Evolutionary conservation across 2,888 invertebrate species (phyloP).

Genomic region (Gymnosoma rotundatum): DNA sequence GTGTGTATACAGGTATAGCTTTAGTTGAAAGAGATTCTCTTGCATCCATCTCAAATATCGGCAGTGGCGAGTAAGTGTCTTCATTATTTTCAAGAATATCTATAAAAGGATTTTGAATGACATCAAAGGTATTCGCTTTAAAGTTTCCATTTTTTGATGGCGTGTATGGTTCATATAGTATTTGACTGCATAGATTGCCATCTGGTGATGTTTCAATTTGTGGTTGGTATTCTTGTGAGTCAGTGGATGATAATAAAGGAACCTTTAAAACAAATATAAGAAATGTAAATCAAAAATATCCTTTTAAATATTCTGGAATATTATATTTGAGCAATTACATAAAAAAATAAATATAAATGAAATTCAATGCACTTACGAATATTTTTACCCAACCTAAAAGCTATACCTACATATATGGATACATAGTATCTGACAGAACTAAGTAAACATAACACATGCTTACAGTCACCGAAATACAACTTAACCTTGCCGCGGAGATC

Average conservation of each 20-base stretch:
- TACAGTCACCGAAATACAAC: too few relatives aligned
- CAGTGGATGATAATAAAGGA: neutral
- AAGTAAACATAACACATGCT: too few relatives aligned
- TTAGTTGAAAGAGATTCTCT: neutral
- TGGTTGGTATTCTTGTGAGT: slow-evolving; percentile 59
- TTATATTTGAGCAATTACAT: neutral
- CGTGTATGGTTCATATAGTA: slow-evolving; percentile 61
- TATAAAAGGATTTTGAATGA: slow-evolving; percentile 16
- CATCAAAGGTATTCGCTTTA: neutral
- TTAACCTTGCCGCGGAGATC: too few relatives aligned
- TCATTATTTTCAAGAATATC: slow-evolving; percentile 37
- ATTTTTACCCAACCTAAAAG: too few relatives aligned
- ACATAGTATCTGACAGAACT: too few relatives aligned
- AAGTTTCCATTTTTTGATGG: slow-evolving; percentile 48
- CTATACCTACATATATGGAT: too few relatives aligned
- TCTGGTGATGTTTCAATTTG: slow-evolving; percentile 14
- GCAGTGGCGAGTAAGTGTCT: slow-evolving; percentile 63
- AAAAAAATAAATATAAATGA: too few relatives aligned
- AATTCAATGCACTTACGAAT: too few relatives aligned
- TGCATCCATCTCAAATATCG: neutral
- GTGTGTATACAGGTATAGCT: slow-evolving; percentile 18
- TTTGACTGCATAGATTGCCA: slow-evolving; percentile 9
- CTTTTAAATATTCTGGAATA: too few relatives aligned
- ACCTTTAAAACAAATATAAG: slow-evolving; percentile 10
- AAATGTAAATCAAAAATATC: neutral